A percentile compares a stretch with the other conserved stretches of the same genome.
Evolutionary conservation across 2,888 invertebrate species (phyloP).

Genomic region (Platycheirus albimanus): DNA sequence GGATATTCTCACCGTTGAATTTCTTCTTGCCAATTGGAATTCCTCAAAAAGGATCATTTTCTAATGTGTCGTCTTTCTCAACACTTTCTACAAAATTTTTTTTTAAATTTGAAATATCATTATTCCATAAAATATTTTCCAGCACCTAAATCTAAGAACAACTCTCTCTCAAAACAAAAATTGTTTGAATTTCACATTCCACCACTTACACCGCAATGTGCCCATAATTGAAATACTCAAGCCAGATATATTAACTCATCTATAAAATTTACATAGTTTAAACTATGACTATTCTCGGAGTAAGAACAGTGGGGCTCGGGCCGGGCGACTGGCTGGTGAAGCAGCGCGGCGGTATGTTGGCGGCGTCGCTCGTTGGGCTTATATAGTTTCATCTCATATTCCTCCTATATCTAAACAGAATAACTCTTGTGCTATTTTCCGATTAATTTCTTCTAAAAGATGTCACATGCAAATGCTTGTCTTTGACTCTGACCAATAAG

Average conservation of each 20-base stretch:
- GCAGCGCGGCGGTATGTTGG: too few species aligned
- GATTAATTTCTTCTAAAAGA: constrained; percentile 33
- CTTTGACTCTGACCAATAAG: constrained; percentile 35
- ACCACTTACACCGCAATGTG: constrained; percentile 31
- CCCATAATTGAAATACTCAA: constrained; percentile 42
- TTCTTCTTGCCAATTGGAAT: too few species aligned
- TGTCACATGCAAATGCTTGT: constrained; percentile 36
- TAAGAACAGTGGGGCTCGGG: not conserved
- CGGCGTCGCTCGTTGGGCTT: not conserved
- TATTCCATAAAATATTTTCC: too few species aligned
- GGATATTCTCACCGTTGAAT: too few species aligned
- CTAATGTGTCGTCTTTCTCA: too few species aligned
- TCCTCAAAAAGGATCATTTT: too few species aligned
- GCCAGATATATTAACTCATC: constrained; percentile 15
- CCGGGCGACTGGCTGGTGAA: not conserved
- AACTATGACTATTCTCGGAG: constrained; percentile 27
- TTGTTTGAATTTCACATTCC: constrained; percentile 32
- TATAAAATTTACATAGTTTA: constrained; percentile 30
- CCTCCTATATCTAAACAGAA: constrained; percentile 11
- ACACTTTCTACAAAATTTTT: too few species aligned
- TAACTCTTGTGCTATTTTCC: constrained; percentile 32
- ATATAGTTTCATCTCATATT: constrained; percentile 27
- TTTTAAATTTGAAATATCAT: too few species aligned
- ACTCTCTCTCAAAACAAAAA: not conserved
- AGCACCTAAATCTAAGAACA: too few species aligned